A percentile compares a stretch with the other conserved stretches of the same genome.
These are phyloP conservation scores for Chaetophractus vellerosus DNA, from an alignment of 2,797 vertebrate species.

Conservation along the genomic window DNA sequence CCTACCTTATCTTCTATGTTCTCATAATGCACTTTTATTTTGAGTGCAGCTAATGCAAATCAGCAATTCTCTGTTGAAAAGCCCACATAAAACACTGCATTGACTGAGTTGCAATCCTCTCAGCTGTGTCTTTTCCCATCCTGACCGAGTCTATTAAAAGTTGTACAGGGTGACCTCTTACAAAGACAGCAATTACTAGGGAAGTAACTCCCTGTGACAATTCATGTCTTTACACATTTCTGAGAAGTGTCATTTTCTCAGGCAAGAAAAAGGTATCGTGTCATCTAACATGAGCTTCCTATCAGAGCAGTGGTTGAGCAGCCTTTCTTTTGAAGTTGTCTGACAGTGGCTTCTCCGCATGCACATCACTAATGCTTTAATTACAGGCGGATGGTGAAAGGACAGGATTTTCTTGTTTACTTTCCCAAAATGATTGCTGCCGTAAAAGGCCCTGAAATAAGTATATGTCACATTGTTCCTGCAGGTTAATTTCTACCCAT, in stretches of 20 bases:
- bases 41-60: slow-evolving; percentile 76
- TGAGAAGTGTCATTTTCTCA: slow-evolving; percentile 78
- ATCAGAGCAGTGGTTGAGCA: slow-evolving; percentile 45
- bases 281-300: slow-evolving; percentile 63
- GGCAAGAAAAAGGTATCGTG: slow-evolving; percentile 73
- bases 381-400: background rate
- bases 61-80: slow-evolving; percentile 81
- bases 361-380: slow-evolving; percentile 30
- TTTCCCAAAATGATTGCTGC: background rate
- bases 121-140: slow-evolving; percentile 23
- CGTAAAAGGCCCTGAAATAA: slow-evolving; percentile 29
- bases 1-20: slow-evolving; percentile 72
- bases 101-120: slow-evolving; percentile 73
- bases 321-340: slow-evolving; percentile 51
- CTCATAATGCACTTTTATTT: slow-evolving; percentile 74
- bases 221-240: slow-evolving; percentile 62
- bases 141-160: slow-evolving; percentile 79
- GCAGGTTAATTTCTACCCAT: slow-evolving; percentile 38
- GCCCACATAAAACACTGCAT: slow-evolving; percentile 43
- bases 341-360: background rate
- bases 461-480: background rate
- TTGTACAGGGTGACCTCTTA: slow-evolving; percentile 72
- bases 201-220: slow-evolving; percentile 77
- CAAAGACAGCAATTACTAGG: slow-evolving; percentile 76
- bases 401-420: slow-evolving; percentile 12